Conservation (phyloP, 2,888 invertebrate species). For the Macrophya alboannulata region DNA sequence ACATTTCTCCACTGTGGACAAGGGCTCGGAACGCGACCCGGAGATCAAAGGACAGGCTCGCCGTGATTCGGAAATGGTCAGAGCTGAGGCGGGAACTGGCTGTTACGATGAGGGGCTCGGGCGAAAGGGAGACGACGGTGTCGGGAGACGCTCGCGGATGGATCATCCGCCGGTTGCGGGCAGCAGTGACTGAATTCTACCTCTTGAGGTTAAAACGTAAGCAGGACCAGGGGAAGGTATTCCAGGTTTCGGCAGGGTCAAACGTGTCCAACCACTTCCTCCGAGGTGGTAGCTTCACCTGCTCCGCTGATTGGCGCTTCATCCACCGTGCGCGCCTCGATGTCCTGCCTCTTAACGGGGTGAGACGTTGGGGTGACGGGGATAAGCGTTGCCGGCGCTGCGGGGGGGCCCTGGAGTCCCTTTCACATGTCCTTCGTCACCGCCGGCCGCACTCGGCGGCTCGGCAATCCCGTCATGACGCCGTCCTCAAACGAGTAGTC, state of each 20-base stretch:
- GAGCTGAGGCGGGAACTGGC: too few species aligned
- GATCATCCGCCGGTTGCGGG: too few species aligned
- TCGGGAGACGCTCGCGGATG: too few species aligned
- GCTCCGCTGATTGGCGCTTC: constrained; percentile 77
- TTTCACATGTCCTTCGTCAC: constrained; percentile 74
- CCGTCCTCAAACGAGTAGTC: constrained; percentile 64
- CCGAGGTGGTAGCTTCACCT: constrained; percentile 64
- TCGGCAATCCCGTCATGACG: constrained; percentile 67
- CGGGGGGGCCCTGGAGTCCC: constrained; percentile 59
- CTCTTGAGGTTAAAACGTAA: constrained; percentile 53
- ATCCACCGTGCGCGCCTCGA: too few species aligned
- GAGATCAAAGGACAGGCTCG: too few species aligned
- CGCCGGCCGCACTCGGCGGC: constrained; percentile 70
- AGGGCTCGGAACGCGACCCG: too few species aligned
- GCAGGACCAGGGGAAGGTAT: constrained; percentile 70
- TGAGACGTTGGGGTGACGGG: constrained; percentile 58
- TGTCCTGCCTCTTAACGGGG: constrained; percentile 71
- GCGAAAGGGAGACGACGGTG: too few species aligned
- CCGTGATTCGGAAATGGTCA: too few species aligned
- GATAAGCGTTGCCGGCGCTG: constrained; percentile 70
- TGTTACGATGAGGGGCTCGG: too few species aligned
- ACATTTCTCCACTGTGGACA: too few species aligned
- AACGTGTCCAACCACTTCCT: constrained; percentile 70
- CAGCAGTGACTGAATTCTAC: too few species aligned
- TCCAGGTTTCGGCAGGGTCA: constrained; percentile 58